phyloP scores from a whole-genome alignment of 2,113 vertebrate genomes.

The Rhinolophus sinicus region DNA sequence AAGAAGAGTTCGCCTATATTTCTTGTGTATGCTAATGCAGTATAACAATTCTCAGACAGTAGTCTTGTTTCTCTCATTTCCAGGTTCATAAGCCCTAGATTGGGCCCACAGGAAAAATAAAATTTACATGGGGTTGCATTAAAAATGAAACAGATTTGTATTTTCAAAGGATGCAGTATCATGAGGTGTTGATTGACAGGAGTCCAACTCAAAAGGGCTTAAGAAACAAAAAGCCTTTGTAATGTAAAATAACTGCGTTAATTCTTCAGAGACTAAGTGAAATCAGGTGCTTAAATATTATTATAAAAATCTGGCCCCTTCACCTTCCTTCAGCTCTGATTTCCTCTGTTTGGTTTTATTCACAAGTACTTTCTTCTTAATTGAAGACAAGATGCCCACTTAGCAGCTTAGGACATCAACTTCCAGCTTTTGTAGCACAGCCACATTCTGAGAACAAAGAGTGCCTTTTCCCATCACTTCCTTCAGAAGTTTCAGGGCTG shows the following conservation, averaged over 20 bases:
- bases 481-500: background rate
- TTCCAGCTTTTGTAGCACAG: background rate
- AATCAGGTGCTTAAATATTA: background rate
- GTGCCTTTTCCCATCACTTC: background rate
- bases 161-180: background rate
- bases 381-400: background rate
- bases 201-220: background rate
- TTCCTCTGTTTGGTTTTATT: background rate
- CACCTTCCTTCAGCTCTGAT: background rate
- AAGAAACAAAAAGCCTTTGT: background rate
- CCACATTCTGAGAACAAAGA: background rate
- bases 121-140: background rate
- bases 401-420: background rate
- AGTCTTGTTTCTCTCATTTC: background rate
- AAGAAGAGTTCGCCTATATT: background rate
- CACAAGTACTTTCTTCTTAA: background rate
- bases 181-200: background rate
- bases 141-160: background rate
- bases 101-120: background rate
- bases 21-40: background rate
- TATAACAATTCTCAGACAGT: background rate
- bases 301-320: background rate
- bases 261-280: background rate
- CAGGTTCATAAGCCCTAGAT: background rate
- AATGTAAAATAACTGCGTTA: background rate